Evolutionary conservation across 2,113 vertebrate species (phyloP).

Genomic region (Phasianus colchicus): DNA sequence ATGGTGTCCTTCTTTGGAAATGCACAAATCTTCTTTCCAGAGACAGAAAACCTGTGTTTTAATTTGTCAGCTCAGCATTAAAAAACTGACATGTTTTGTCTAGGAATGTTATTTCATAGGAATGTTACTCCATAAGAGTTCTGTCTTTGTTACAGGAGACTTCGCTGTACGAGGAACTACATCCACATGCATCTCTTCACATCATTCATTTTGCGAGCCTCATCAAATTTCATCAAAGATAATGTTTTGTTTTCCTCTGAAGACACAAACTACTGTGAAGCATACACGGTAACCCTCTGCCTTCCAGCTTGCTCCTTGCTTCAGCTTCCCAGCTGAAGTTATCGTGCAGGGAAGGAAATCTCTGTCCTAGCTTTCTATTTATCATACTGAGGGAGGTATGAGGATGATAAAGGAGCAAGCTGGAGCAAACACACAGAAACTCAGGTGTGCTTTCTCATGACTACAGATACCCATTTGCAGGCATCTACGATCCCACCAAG

Average conservation of each 20-base stretch:
- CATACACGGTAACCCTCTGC: constrained; percentile 75
- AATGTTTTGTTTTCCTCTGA: constrained; percentile 84
- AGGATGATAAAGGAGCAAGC: background rate
- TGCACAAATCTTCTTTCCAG: background rate
- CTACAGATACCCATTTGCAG: background rate
- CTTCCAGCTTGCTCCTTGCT: background rate
- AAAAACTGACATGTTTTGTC: background rate
- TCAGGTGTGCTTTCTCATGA: background rate
- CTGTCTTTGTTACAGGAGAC: constrained; percentile 80
- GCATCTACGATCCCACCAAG: background rate
- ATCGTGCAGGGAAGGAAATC: background rate
- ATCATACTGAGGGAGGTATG: background rate
- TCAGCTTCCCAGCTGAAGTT: background rate
- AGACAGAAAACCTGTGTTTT: background rate
- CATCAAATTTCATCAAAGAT: constrained; percentile 93
- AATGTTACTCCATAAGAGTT: background rate
- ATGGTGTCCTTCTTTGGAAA: background rate
- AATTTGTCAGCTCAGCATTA: background rate
- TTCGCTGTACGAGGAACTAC: constrained; percentile 93
- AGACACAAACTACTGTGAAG: constrained; percentile 78
- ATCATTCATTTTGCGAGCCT: constrained; percentile 91
- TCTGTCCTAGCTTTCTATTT: background rate
- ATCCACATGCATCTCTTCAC: constrained; percentile 96
- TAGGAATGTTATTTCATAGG: background rate
- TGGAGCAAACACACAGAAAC: background rate